A percentile compares a stretch with the other conserved stretches of the same genome.
Evolutionary conservation across 2,113 vertebrate genomes (phyloP).

Genomic region (Saguinus midas): DNA sequence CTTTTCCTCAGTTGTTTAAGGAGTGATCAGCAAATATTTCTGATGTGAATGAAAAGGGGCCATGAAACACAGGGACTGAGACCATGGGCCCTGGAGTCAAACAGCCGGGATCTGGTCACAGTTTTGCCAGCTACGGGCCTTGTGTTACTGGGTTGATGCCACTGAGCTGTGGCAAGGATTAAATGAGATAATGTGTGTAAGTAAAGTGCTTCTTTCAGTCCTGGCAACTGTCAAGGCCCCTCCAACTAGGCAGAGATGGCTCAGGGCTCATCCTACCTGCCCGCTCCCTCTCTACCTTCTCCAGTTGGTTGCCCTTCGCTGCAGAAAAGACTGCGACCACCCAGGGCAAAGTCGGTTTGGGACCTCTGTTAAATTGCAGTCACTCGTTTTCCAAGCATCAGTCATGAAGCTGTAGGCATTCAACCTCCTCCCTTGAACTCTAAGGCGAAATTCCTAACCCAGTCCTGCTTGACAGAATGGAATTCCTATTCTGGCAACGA

Average conservation of each 20-base stretch:
- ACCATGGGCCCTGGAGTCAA: neutral
- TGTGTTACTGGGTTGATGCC: no score
- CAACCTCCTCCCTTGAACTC: neutral
- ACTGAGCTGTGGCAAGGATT: neutral
- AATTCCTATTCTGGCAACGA: neutral
- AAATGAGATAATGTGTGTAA: neutral
- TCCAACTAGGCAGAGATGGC: neutral
- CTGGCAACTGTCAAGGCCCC: neutral
- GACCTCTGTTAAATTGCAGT: neutral
- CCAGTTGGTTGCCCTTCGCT: neutral
- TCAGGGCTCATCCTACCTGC: neutral
- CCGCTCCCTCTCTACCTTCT: fast-evolving
- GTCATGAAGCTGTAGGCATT: neutral
- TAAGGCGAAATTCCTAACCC: neutral
- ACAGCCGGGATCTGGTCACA: neutral
- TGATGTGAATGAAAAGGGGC: neutral
- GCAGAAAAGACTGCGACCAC: neutral
- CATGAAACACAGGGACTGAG: neutral
- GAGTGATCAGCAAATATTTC: no score
- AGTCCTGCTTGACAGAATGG: neutral
- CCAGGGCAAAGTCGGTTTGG: neutral
- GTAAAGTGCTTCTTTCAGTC: neutral
- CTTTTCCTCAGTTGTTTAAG: no score
- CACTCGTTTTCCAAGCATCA: neutral
- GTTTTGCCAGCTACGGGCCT: neutral